Base-by-base conservation (phyloP, 1,140 invertebrate species). In the Eubasilissa regina region DNA sequence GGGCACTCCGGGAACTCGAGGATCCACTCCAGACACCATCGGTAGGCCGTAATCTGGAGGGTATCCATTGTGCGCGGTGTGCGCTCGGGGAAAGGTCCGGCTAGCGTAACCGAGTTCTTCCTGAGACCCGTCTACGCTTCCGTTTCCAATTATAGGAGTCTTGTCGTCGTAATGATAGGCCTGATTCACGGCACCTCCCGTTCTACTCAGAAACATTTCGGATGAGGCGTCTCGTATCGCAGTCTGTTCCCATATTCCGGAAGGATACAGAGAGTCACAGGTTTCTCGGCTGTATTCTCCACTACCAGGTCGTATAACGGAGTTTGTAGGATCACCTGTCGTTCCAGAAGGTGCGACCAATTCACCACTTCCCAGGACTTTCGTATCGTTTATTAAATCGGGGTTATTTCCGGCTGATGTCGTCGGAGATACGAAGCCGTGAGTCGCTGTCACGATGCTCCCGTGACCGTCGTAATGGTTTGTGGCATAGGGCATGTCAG, bases 351-450 rank as follows among this genome's bases (percentile, higher is more conserved):
- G 75, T 13, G 86, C 84, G 3, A 84, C 83, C 25, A 88, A 85
- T 75, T 90, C 89, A 43, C 86, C 88, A 80, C 90, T 91, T 13
- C 91, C 91, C 35, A 90, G 89, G 11, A 88, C 85, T 84, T 92
- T 90, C 0, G 94, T 95, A 84, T 96, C 95, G 83, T 94, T 94
- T 83, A 96, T 96, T 48, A 96, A 88, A 85, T 96, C 95, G 7
- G 95, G 95, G 85, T 96, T 95, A 77, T 95, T 95, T 77, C 92
- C 92, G 1, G 92, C 91, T 58, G 93, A 90, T 4, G 92, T 92
- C 1, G 93, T 92, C 19, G 93, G 93, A 12, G 93, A 94, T 0
- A 94, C 92, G 80, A 92, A 94, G 11, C 91, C 90, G 0, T 91
- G 89, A 8, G 89, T 88, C 0, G 90, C 86, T 35, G 91, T 91